A percentile compares a stretch with the other conserved stretches of the same genome.
These are phyloP conservation scores for Rhingia campestris DNA, from an alignment of 2,888 invertebrate species.

Conservation along the genomic window DNA sequence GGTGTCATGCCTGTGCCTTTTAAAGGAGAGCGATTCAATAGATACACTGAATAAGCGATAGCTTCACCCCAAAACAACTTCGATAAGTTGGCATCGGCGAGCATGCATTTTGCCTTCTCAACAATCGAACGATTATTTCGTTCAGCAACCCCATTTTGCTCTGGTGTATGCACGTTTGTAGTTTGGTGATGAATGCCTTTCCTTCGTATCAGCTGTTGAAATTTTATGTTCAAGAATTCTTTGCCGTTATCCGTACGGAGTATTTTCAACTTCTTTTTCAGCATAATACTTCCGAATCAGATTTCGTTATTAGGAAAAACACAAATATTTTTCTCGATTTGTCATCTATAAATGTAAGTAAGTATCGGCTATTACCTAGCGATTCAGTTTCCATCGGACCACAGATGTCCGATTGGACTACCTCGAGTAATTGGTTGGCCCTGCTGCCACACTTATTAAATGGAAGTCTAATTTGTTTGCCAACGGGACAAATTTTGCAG, in stretches of 20 bases:
- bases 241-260: slow-evolving; percentile 18
- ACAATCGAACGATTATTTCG: slow-evolving; percentile 70
- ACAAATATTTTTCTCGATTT: slow-evolving; percentile 31
- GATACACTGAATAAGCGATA: slow-evolving; percentile 74
- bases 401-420: slow-evolving; percentile 80
- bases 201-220: not conserved
- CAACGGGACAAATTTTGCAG: slow-evolving; percentile 73
- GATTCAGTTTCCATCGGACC: slow-evolving; percentile 79
- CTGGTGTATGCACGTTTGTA: slow-evolving; percentile 8
- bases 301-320: slow-evolving; percentile 44
- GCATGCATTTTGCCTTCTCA: slow-evolving; percentile 75
- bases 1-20: slow-evolving; percentile 47
- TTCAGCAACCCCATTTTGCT: slow-evolving; percentile 56
- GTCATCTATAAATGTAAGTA: slow-evolving; percentile 50
- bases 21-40: slow-evolving; percentile 45
- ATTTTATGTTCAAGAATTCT: not conserved
- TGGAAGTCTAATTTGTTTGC: slow-evolving; percentile 75
- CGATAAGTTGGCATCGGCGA: slow-evolving; percentile 54
- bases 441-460: slow-evolving; percentile 68
- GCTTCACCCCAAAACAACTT: slow-evolving; percentile 73
- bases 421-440: slow-evolving; percentile 75
- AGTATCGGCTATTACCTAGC: slow-evolving; percentile 34
- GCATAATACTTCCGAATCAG: slow-evolving; percentile 44
- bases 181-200: not conserved
- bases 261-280: slow-evolving; percentile 35